A percentile compares a stretch with the other conserved stretches of the same genome.
These are phyloP conservation scores for Meandrusa payeni DNA, from an alignment of 2,888 invertebrate genomes.

Conservation along the genomic window DNA sequence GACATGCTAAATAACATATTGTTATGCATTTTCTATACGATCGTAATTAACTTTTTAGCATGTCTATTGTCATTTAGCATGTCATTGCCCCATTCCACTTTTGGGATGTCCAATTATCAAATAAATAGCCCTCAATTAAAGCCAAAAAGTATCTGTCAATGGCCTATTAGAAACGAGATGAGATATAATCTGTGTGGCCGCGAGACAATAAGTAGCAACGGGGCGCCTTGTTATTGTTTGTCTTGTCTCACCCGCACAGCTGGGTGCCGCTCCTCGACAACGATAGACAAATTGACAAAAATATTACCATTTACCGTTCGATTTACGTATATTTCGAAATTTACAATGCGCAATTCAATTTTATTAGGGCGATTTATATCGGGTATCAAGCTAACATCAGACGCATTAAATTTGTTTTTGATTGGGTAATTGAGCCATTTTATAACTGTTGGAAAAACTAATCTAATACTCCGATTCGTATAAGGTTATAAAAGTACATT, in stretches of 20 bases:
- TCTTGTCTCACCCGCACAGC: conserved; percentile 57
- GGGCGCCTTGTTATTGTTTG: conserved; percentile 68
- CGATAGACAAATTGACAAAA: conserved; percentile 60
- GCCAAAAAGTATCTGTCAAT: conserved; percentile 48
- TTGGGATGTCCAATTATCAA: conserved; percentile 16
- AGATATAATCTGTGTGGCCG: conserved; percentile 57
- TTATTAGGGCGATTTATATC: conserved; percentile 10
- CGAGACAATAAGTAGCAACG: conserved; percentile 64
- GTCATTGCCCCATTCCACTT: not conserved
- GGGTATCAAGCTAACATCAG: conserved; percentile 4
- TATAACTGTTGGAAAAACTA: not conserved
- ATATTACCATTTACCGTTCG: conserved; percentile 39
- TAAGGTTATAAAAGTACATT: conserved; percentile 4
- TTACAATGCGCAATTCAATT: not conserved
- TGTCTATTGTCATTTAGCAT: no score
- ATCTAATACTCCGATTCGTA: not conserved
- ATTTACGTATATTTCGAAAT: conserved; percentile 3
- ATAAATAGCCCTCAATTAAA: conserved; percentile 43
- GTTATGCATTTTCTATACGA: no score
- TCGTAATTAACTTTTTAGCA: no score
- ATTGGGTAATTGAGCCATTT: conserved; percentile 2
- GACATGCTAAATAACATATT: no score
- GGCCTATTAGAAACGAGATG: conserved; percentile 60
- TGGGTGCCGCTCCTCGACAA: conserved; percentile 43
- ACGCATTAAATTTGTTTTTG: conserved; percentile 4